phyloP scores from a whole-genome alignment of 2,797 vertebrate genomes.

The Lateolabrax maculatus region DNA sequence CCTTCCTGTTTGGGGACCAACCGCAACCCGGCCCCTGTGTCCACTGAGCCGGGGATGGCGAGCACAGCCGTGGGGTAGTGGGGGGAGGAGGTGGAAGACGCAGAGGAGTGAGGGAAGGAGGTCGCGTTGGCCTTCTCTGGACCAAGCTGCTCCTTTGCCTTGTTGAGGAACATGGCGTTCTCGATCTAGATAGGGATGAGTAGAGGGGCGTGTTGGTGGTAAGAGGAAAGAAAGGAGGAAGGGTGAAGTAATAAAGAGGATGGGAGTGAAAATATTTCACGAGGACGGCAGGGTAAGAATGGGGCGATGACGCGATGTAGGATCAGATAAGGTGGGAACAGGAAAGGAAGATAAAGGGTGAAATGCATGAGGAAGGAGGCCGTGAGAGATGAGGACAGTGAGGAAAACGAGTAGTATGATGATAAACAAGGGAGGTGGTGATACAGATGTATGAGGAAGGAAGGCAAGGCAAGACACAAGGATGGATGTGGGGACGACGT shows the following conservation, averaged over 20 bases:
- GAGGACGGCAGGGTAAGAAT: background rate
- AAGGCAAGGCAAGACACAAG: background rate
- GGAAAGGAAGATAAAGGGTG: conserved; percentile 1
- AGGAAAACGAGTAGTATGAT: background rate
- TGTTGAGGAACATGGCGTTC: conserved; percentile 98
- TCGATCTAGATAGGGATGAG: conserved; percentile 87
- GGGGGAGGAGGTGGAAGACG: conserved; percentile 85
- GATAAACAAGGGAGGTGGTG: background rate
- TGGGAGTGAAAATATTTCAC: conserved; percentile 7
- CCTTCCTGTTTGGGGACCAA: conserved; percentile 85
- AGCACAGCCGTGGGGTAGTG: conserved; percentile 92
- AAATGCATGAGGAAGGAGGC: background rate
- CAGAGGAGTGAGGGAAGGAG: conserved; percentile 77
- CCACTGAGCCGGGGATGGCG: conserved; percentile 91
- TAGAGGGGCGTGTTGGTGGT: conserved; percentile 30
- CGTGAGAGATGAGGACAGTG: background rate
- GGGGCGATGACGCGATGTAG: background rate
- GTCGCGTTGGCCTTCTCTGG: conserved; percentile 87
- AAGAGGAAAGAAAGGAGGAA: conserved; percentile 31
- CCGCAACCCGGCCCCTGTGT: conserved; percentile 80
- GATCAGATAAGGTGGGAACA: background rate
- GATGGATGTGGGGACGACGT: background rate
- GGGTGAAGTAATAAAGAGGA: conserved; percentile 31
- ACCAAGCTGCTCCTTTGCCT: conserved; percentile 95
- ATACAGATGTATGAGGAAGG: background rate